Percentiles rank a stretch among this genome's conserved stretches.
These are phyloP conservation scores for Cerastis leucographa DNA, from an alignment of 2,888 invertebrate species.

Conservation along the genomic window DNA sequence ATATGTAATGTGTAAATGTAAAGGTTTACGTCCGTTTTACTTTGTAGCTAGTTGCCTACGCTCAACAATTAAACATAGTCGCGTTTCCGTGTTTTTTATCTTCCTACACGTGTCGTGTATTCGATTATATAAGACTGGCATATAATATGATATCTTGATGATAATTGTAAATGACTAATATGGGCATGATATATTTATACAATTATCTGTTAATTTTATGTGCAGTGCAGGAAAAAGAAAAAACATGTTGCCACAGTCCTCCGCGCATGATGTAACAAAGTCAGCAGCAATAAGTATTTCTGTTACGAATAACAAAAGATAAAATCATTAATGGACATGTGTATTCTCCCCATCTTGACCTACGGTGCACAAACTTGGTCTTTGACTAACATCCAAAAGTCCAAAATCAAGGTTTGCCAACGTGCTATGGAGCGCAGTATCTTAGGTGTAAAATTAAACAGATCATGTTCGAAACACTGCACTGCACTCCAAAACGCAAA, in stretches of 20 bases:
- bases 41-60: conserved; percentile 49
- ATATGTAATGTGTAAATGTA: conserved; percentile 34
- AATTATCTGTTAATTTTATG: conserved; percentile 48
- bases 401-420: too few relatives aligned
- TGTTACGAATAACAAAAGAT: conserved; percentile 20
- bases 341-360: too few relatives aligned
- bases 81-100: conserved; percentile 65
- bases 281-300: conserved; percentile 18
- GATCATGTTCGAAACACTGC: too few relatives aligned
- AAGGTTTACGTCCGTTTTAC: conserved; percentile 57
- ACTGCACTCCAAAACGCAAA: too few relatives aligned
- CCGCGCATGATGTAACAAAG: conserved; percentile 41
- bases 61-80: conserved; percentile 56
- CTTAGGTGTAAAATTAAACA: too few relatives aligned
- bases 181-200: conserved; percentile 38
- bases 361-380: too few relatives aligned
- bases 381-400: too few relatives aligned
- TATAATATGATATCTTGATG: conserved; percentile 50
- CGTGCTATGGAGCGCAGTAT: too few relatives aligned
- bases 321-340: too few relatives aligned
- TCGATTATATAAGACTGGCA: conserved; percentile 63
- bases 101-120: conserved; percentile 66
- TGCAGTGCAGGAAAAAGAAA: conserved; percentile 51
- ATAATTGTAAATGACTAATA: conserved; percentile 63
- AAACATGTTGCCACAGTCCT: conserved; percentile 46